A percentile compares a stretch with the other conserved stretches of the same genome.
Conservation (phyloP, 35 echinoderm and acorn worm species). For the Apostichopus parvimensis region DNA sequence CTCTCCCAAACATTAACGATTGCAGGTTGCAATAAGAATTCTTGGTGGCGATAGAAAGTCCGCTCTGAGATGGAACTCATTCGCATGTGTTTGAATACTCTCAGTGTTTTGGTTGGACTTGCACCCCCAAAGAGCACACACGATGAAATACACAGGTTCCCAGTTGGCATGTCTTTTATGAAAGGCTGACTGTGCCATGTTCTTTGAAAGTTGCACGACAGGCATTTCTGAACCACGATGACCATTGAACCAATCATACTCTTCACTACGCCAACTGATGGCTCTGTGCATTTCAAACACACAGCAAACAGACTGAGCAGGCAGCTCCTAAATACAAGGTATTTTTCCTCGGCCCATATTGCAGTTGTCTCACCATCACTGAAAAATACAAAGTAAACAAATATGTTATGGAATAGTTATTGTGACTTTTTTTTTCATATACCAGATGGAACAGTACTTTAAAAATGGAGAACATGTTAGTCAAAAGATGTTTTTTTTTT, state of each 20-base stretch:
- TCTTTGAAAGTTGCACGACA: conserved; percentile 12
- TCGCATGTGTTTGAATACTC: not conserved
- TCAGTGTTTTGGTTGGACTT: conserved; percentile 47
- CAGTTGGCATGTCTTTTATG: conserved; percentile 57
- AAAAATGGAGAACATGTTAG: too few species aligned
- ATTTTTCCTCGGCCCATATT: conserved; percentile 56
- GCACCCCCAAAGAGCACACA: conserved; percentile 59
- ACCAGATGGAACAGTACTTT: too few species aligned
- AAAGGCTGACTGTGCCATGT: conserved; percentile 65
- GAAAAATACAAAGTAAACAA: too few species aligned
- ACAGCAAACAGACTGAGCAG: conserved; percentile 44
- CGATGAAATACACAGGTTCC: conserved; percentile 59
- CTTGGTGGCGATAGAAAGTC: too few species aligned
- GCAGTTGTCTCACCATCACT: not conserved
- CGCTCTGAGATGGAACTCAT: too few species aligned
- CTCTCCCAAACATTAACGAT: too few species aligned
- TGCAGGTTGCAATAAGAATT: too few species aligned
- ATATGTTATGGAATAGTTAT: too few species aligned
- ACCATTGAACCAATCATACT: conserved; percentile 41
- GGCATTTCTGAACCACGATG: conserved; percentile 27
- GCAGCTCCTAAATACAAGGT: conserved; percentile 53
- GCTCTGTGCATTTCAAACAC: not conserved
- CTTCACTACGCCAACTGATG: not conserved
- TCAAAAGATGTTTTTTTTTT: too few species aligned
- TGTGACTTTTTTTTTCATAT: too few species aligned